These are phyloP conservation scores for Pandion haliaetus DNA, from an alignment of 2,113 vertebrate species.

Conservation along the genomic window DNA sequence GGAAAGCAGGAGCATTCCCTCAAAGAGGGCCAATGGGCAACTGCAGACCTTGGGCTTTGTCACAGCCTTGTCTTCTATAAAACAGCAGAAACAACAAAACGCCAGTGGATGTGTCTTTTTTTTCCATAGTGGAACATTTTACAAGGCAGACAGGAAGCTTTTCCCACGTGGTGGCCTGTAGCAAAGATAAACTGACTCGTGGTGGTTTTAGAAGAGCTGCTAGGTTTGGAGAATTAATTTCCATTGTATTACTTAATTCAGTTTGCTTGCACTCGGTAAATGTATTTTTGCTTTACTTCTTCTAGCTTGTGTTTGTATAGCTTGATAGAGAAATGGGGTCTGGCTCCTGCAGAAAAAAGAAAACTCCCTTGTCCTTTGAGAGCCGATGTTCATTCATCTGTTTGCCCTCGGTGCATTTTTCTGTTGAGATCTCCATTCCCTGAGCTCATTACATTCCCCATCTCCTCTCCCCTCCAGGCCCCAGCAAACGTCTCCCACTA, in stretches of 20 bases:
- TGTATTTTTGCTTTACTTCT: not conserved
- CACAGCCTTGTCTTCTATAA: not conserved
- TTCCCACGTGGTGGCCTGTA: not conserved
- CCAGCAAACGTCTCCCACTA: not conserved
- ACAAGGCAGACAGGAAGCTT: not conserved
- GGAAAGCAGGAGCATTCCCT: not conserved
- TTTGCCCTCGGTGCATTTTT: conserved; percentile 8
- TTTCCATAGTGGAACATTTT: not conserved
- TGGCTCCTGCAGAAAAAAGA: not conserved
- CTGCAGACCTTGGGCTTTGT: not conserved
- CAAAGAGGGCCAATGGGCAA: not conserved
- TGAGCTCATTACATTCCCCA: conserved; percentile 2
- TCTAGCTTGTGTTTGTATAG: not conserved
- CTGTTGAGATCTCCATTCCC: not conserved
- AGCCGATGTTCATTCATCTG: conserved; percentile 7
- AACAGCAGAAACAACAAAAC: not conserved
- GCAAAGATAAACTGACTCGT: not conserved
- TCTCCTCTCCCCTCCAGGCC: conserved; percentile 25
- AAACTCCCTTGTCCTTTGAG: not conserved
- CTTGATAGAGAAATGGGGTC: not conserved
- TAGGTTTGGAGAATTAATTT: not conserved
- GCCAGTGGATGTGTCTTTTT: rapidly evolving
- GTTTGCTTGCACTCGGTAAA: not conserved
- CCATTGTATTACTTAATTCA: not conserved
- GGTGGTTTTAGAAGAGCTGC: not conserved